Evolutionary conservation across 2,888 invertebrate species (phyloP), one percentile per base, ranked within the genome.

Genomic region (Coelogynopora nodosa): DNA sequence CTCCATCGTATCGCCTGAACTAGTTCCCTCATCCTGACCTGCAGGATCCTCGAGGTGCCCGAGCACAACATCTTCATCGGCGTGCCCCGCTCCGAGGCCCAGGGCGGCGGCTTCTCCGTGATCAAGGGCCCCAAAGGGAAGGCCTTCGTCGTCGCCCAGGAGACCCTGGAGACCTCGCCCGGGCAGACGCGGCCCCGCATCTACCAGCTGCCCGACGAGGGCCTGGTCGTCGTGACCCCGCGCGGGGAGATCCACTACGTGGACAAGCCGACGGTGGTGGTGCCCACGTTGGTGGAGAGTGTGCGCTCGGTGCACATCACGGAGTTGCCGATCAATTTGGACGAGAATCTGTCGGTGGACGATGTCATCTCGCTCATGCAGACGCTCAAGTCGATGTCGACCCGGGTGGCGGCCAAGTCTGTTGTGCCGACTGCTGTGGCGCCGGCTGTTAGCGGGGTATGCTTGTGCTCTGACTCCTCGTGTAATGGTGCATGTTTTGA

Each of bases 1-100:
- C n/a, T n/a, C n/a, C n/a, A n/a, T n/a, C n/a, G n/a, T n/a, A n/a
- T n/a, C n/a, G n/a, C n/a, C n/a, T n/a, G n/a, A n/a, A n/a, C n/a
- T n/a, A n/a, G n/a, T n/a, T n/a, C n/a, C n/a, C n/a, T n/a, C n/a
- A n/a, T n/a, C n/a, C n/a, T n/a, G n/a, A n/a, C n/a, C n/a, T n/a
- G n/a, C n/a, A n/a, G 74, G 10, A 74, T 74, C 18, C 74, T 74
- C 23, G 74, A 74, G 74, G 74, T 74, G 18, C 74, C 74, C 74
- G 23, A 74, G 74, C 23, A 74, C 2, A 13, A 74, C 74, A 74
- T 74, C 74, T 74, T 74, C 74, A 74, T 74, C 23, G 74, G 74
- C 2, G 74, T 74, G 74, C 74, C 74, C 2, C 5, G 23, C 2
- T 74, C 74, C 27, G 74, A 74, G 2, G 23, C 74, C 10, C 74